Conservation (phyloP, 2,888 invertebrate genomes). For the Mimachlamys varia region DNA sequence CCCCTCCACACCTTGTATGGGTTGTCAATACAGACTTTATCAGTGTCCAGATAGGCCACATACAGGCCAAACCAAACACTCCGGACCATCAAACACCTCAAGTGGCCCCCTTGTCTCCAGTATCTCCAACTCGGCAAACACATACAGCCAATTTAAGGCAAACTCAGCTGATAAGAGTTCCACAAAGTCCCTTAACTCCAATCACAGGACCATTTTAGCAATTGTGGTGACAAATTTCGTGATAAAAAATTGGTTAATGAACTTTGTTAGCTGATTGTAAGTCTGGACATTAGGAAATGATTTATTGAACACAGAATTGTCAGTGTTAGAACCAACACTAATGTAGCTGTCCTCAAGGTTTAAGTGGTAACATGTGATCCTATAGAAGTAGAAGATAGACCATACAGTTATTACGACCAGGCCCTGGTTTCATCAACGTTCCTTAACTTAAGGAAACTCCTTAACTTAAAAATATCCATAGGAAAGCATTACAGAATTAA, state of each 20-base stretch:
- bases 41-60: conserved; percentile 10
- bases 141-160: conserved; percentile 32
- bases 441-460: too few species aligned
- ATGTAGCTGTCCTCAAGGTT: not conserved
- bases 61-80: conserved; percentile 20
- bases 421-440: too few species aligned
- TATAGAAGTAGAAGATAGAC: too few species aligned
- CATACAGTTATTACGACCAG: too few species aligned
- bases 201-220: not conserved
- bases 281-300: conserved; percentile 10
- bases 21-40: not conserved
- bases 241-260: conserved; percentile 9
- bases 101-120: not conserved
- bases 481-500: too few species aligned
- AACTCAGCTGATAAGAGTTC: not conserved
- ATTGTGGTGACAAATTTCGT: not conserved
- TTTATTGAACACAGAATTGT: conserved; percentile 29
- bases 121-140: conserved; percentile 1
- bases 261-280: conserved; percentile 11
- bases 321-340: not conserved
- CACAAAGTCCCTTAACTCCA: conserved; percentile 23
- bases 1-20: not conserved
- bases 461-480: too few species aligned
- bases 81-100: not conserved
- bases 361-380: not conserved